These are phyloP conservation scores for Tigriopus californicus DNA, from an alignment of 2,888 invertebrate species.

Conservation along the genomic window DNA sequence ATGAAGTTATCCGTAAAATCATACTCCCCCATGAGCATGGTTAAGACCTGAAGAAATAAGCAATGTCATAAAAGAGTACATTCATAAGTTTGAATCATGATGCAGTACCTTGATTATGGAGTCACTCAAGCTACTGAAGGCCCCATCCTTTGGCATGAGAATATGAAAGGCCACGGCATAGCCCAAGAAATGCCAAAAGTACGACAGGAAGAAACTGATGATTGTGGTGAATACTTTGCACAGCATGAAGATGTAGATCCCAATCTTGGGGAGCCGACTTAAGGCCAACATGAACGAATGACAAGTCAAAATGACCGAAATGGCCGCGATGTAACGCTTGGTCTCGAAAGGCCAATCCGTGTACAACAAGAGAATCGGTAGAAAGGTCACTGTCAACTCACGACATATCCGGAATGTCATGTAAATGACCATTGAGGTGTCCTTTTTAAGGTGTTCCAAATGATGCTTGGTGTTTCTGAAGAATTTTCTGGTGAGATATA, in stretches of 20 bases:
- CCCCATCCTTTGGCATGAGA: slow-evolving; percentile 1
- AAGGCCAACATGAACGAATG: not conserved
- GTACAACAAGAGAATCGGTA: not conserved
- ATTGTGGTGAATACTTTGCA: not conserved
- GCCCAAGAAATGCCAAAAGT: not conserved
- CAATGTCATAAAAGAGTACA: no score
- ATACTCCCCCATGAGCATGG: slow-evolving; percentile 11
- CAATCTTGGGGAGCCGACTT: not conserved
- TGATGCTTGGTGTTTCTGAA: not conserved
- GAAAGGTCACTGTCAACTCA: not conserved
- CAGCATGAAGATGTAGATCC: not conserved
- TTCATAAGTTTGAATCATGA: no score
- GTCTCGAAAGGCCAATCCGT: not conserved
- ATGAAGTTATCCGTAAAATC: slow-evolving; percentile 12
- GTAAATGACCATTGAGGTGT: not conserved
- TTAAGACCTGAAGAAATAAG: not conserved
- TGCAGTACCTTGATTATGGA: slow-evolving; percentile 5
- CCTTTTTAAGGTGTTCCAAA: not conserved
- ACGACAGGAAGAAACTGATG: not conserved
- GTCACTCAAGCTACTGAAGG: not conserved
- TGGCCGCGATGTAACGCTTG: not conserved
- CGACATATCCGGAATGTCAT: not conserved
- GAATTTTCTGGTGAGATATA: not conserved
- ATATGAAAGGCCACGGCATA: slow-evolving; percentile 9
- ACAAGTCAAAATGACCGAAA: not conserved